These are phyloP conservation scores for Pimephales promelas DNA, from an alignment of 2,113 vertebrate species.

Conservation along the genomic window DNA sequence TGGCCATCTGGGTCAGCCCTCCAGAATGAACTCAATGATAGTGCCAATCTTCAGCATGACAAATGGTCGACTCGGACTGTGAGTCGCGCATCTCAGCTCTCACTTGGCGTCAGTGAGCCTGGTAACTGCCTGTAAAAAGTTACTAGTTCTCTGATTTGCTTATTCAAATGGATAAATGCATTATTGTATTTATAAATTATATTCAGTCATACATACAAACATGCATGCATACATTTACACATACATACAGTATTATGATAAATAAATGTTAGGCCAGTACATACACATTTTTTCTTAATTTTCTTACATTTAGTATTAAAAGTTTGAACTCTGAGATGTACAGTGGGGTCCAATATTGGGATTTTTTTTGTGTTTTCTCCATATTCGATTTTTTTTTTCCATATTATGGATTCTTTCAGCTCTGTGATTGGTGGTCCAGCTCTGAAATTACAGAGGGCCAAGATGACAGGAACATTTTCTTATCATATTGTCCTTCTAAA, in stretches of 20 bases:
- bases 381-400: too few species aligned
- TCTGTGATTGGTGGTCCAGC: too few species aligned
- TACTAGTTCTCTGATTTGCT: background rate
- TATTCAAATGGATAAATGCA: background rate
- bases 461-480: too few species aligned
- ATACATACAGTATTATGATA: background rate
- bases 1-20: slow-evolving; percentile 56
- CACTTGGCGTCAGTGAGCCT: slow-evolving; percentile 30
- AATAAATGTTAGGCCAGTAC: too few species aligned
- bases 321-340: too few species aligned
- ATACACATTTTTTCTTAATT: too few species aligned
- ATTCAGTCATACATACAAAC: background rate
- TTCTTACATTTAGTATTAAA: too few species aligned
- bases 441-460: too few species aligned
- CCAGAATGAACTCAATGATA: slow-evolving; percentile 44
- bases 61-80: slow-evolving; percentile 34
- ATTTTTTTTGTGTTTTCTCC: too few species aligned
- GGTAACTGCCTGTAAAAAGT: slow-evolving; percentile 18
- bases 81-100: slow-evolving; percentile 31
- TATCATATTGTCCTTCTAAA: too few species aligned
- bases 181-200: background rate
- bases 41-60: slow-evolving; percentile 43
- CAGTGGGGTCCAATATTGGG: too few species aligned
- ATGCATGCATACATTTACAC: background rate
- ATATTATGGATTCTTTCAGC: too few species aligned